Evolutionary conservation across 2,113 vertebrate genomes (phyloP), one percentile per base, ranked within the genome.

Genomic region (Camelus dromedarius): DNA sequence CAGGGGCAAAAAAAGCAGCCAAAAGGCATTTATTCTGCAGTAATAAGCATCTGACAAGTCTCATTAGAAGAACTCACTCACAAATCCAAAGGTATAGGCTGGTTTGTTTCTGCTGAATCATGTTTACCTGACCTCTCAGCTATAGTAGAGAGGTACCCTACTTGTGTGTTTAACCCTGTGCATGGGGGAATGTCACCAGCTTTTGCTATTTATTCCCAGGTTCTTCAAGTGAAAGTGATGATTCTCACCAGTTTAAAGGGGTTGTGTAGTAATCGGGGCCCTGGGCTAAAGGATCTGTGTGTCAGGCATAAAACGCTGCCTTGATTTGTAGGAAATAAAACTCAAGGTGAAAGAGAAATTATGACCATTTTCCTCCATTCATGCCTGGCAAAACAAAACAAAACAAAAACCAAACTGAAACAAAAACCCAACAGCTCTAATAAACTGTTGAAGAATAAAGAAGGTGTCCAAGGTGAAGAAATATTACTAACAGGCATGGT

Each of bases 31-130:
- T 98, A 96, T 98, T 98, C 98, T 98, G 97, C 90, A 97, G 97
- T 98, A 98, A 98, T 95, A 96, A 98, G 98, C 97, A 98, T 96
- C 98, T 98, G 98, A 99, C 98, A 98, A 98, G 97, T 98, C 98
- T 99, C 97, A 98, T 98, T 98, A 98, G 98, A 97, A 98, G 92
- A 98, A 87, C 96, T 98, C 73, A 95, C 86, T 81, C 70, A 32
- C 52, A 97, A 85, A 98, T 83, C 87, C 75, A 97, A 97, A 97
- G 94, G 54, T 73, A 75, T 50, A 97, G 88, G 48, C 76, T 95
- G 98, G 79, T 35, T 91, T 82, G 15, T 82, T 89, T 67, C 72
- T 96, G 42, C 80, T 42, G 1, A 93, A 93, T 96, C 96, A 97
- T 84, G 93, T 95, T 98, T 84, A 96, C 30, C 50, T 64, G 62